These are phyloP conservation scores for Heliconius erato DNA, from an alignment of 2,888 invertebrate species.

Conservation along the genomic window DNA sequence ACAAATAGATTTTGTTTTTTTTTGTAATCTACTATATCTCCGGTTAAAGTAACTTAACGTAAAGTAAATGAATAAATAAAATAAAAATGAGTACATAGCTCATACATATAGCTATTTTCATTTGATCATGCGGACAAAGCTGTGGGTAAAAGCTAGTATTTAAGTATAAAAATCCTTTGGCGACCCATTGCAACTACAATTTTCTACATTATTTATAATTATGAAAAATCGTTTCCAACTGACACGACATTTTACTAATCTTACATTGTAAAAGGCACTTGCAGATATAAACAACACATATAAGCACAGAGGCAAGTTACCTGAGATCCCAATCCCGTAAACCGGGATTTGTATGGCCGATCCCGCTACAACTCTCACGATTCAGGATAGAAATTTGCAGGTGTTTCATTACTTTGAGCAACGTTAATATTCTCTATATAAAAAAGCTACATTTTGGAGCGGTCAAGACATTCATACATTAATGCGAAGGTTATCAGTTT, in stretches of 20 bases:
- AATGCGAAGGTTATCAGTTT: too few relatives aligned
- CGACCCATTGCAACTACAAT: not conserved
- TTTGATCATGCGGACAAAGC: too few relatives aligned
- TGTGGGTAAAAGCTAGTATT: too few relatives aligned
- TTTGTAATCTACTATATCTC: too few relatives aligned
- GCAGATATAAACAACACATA: conserved; percentile 35
- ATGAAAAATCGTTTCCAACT: not conserved
- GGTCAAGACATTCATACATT: too few relatives aligned
- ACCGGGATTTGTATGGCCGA: conserved; percentile 57
- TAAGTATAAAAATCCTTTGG: too few relatives aligned
- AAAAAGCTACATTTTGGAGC: too few relatives aligned
- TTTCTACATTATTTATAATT: not conserved
- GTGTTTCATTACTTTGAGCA: conserved; percentile 7
- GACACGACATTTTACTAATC: not conserved
- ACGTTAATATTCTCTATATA: not conserved
- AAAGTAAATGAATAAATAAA: too few relatives aligned
- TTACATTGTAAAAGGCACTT: conserved; percentile 43
- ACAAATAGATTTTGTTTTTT: too few relatives aligned
- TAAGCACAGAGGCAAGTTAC: conserved; percentile 40
- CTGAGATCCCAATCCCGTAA: conserved; percentile 47
- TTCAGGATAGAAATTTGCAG: conserved; percentile 51
- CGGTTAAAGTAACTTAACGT: too few relatives aligned
- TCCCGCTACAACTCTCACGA: conserved; percentile 59
- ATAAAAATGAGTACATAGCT: too few relatives aligned
- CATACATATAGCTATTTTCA: too few relatives aligned